A percentile compares a stretch with the other conserved stretches of the same genome.
Evolutionary conservation across 2,797 vertebrate species (phyloP).

Genomic region (Hapalemur alaotrensis): DNA sequence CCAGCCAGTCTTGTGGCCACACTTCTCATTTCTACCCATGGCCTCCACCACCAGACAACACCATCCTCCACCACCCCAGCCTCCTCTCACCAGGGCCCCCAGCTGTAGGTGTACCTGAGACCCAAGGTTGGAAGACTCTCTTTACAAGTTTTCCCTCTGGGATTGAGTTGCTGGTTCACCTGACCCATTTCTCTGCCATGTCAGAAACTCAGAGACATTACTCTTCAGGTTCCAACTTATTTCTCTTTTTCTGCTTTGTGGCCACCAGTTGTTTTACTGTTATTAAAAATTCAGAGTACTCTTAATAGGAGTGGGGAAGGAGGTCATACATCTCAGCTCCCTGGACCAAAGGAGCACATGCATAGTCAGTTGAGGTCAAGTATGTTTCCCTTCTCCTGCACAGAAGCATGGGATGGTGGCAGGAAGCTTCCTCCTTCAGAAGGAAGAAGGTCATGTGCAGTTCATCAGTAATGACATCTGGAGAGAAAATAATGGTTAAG

Average conservation of each 20-base stretch:
- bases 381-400: not conserved
- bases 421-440: not conserved
- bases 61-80: not conserved
- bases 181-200: not conserved
- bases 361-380: not conserved
- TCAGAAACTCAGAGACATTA: not conserved
- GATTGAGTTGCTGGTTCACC: not conserved
- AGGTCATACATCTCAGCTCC: not conserved
- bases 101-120: not conserved
- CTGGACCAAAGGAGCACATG: not conserved
- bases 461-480: not conserved
- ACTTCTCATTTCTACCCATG: not conserved
- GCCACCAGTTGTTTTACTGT: not conserved
- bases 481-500: conserved; percentile 16
- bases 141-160: not conserved
- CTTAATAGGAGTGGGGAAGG: not conserved
- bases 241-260: not conserved
- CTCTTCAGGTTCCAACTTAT: not conserved
- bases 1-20: not conserved
- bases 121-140: not conserved
- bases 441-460: not conserved
- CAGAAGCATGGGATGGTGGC: not conserved
- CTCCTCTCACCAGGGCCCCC: not conserved
- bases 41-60: not conserved
- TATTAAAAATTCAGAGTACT: not conserved